phyloP scores from a whole-genome alignment of 2,888 invertebrate genomes.

The Philereme vetulata region DNA sequence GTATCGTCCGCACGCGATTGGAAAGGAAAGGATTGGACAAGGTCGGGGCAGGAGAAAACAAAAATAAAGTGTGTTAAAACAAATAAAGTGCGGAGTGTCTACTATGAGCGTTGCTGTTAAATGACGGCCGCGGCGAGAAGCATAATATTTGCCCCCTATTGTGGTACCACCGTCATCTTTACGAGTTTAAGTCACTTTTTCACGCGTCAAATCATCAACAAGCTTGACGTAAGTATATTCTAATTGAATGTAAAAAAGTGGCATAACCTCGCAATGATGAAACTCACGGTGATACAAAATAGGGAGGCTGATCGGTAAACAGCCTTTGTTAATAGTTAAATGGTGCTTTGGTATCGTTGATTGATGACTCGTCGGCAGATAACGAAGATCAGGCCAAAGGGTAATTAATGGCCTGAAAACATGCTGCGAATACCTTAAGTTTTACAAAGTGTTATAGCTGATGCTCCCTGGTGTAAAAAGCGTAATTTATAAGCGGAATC shows the following conservation, averaged over 20 bases:
- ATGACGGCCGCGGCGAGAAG: constrained; percentile 20
- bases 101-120: constrained; percentile 39
- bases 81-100: constrained; percentile 56
- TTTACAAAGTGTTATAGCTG: neutral
- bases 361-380: constrained; percentile 73
- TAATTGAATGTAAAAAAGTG: too few species aligned
- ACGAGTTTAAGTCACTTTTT: too few species aligned
- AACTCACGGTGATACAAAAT: too few species aligned
- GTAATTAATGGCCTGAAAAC: constrained; percentile 40
- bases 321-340: constrained; percentile 68
- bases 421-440: constrained; percentile 27
- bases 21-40: constrained; percentile 52
- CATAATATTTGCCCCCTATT: neutral
- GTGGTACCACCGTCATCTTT: too few species aligned
- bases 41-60: constrained; percentile 49
- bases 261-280: too few species aligned
- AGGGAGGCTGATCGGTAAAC: constrained; percentile 13
- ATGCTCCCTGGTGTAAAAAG: constrained; percentile 27
- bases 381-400: constrained; percentile 42
- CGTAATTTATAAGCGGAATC: constrained; percentile 43
- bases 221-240: too few species aligned
- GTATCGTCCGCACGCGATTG: constrained; percentile 48
- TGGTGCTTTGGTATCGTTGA: constrained; percentile 62
- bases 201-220: too few species aligned
- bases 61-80: constrained; percentile 48